Conservation (phyloP, 2,888 invertebrate genomes). For the Drosophila yooni region DNA sequence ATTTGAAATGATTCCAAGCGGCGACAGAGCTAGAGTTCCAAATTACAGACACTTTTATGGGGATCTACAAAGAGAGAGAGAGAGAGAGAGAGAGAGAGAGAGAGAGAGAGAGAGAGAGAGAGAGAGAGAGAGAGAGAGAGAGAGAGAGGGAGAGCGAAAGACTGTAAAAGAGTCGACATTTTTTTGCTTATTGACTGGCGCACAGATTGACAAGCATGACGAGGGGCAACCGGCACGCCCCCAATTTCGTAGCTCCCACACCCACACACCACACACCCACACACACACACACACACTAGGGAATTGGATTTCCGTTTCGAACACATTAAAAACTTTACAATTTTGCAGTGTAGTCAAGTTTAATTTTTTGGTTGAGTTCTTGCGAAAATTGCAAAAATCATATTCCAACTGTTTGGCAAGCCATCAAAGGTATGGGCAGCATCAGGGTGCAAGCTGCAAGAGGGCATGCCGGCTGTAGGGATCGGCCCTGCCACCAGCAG, state of each 20-base stretch:
- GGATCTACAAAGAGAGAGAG: background rate
- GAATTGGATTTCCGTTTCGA: constrained; percentile 42
- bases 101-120: constrained; percentile 1
- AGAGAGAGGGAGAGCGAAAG: constrained; percentile 2
- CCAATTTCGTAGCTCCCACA: constrained; percentile 19
- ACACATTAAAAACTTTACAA: constrained; percentile 80
- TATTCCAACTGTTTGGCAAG: constrained; percentile 80
- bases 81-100: constrained; percentile 8
- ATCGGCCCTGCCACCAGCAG: constrained; percentile 3
- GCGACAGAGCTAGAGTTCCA: constrained; percentile 10
- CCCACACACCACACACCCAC: constrained; percentile 24
- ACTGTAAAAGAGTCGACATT: constrained; percentile 22
- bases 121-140: background rate
- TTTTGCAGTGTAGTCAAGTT: constrained; percentile 78
- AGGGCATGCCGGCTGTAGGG: background rate
- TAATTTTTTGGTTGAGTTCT: constrained; percentile 81
- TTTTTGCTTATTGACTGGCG: constrained; percentile 60
- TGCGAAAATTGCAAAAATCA: constrained; percentile 81
- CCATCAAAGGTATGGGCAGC: constrained; percentile 72
- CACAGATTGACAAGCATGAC: constrained; percentile 73
- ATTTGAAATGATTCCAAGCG: constrained; percentile 53
- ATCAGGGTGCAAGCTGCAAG: constrained; percentile 28
- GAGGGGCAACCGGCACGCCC: constrained; percentile 46
- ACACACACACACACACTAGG: constrained; percentile 1
- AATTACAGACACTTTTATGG: background rate